Percentiles rank a stretch among this genome's conserved stretches.
Evolutionary conservation across 2,113 vertebrate genomes (phyloP).

Genomic region (Nothobranchius kuhntae): DNA sequence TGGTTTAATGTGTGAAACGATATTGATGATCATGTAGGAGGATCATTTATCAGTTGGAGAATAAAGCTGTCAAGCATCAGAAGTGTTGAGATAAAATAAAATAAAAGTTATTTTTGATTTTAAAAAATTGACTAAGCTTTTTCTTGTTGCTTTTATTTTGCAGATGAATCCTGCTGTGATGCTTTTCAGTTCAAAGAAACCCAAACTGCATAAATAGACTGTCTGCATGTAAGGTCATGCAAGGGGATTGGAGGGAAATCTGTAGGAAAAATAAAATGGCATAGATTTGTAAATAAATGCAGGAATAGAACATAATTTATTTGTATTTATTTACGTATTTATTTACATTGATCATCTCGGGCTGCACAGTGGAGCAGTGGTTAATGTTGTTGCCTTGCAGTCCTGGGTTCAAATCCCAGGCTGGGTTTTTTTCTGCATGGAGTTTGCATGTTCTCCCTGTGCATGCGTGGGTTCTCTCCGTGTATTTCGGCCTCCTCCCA

Average conservation of each 20-base stretch:
- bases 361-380: too few relatives aligned
- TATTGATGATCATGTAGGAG: not conserved
- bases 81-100: constrained; percentile 17
- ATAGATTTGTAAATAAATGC: not conserved
- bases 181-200: constrained; percentile 2
- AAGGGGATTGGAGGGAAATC: not conserved
- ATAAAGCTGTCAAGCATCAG: constrained; percentile 29
- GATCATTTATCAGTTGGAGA: not conserved
- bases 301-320: not conserved
- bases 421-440: too few relatives aligned
- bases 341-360: too few relatives aligned
- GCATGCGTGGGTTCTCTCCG: too few relatives aligned
- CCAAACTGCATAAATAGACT: constrained; percentile 10
- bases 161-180: constrained; percentile 1
- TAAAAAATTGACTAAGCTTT: constrained; percentile 37
- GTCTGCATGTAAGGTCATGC: not conserved
- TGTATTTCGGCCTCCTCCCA: too few relatives aligned
- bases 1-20: not conserved
- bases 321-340: not conserved
- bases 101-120: not conserved
- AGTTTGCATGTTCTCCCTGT: too few relatives aligned
- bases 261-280: not conserved
- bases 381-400: too few relatives aligned
- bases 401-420: too few relatives aligned
- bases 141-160: constrained; percentile 38